These are phyloP conservation scores for Bergia puertoricense DNA, from an alignment of 92 coral and sea anemone genomes.

Conservation along the genomic window DNA sequence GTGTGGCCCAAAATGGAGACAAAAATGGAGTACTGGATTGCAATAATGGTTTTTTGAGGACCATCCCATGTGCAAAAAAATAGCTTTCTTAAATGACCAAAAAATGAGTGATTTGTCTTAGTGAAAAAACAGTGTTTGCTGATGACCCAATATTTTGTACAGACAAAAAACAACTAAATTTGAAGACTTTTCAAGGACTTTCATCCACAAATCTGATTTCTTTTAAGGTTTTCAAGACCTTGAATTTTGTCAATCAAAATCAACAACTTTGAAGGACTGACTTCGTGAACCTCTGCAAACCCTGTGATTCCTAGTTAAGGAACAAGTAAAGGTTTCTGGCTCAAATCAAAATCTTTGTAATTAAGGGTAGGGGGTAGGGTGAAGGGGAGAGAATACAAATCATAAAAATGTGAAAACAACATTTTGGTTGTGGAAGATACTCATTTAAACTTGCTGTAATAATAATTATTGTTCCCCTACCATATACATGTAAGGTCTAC, in stretches of 20 bases:
- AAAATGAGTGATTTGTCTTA: too few species aligned
- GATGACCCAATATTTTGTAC: not conserved
- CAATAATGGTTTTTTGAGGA: not conserved
- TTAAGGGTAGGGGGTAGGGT: not conserved
- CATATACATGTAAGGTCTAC: not conserved
- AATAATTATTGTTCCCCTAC: not conserved
- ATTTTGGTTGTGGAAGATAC: not conserved
- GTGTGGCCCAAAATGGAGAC: not conserved
- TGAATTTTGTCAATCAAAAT: too few species aligned
- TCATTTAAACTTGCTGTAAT: not conserved
- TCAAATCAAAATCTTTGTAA: too few species aligned
- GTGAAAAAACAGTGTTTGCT: not conserved
- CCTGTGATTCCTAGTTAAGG: too few species aligned
- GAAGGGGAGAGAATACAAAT: not conserved
- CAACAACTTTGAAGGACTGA: too few species aligned
- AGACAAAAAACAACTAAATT: too few species aligned
- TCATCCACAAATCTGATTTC: not conserved
- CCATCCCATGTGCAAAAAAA: too few species aligned
- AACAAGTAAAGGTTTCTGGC: too few species aligned
- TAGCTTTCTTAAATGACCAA: too few species aligned
- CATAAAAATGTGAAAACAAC: not conserved
- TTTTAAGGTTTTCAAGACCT: not conserved
- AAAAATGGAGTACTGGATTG: not conserved
- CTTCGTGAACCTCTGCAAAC: too few species aligned
- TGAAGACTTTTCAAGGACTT: not conserved